Evolutionary conservation across 2,113 vertebrate genomes (phyloP).

Genomic region (Seriola rivoliana): DNA sequence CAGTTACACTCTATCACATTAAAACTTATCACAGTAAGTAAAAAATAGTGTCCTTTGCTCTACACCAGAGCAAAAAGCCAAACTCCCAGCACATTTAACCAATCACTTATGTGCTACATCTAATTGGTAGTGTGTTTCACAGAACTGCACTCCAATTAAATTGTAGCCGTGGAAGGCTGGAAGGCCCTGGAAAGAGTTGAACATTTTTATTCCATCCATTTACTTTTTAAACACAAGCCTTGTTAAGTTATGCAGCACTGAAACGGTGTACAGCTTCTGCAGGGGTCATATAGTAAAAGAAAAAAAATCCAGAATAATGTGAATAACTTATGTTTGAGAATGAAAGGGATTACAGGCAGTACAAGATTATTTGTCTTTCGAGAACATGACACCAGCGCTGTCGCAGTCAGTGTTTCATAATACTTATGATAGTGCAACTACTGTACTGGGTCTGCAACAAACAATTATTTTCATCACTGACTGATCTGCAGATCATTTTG

Average conservation of each 20-base stretch:
- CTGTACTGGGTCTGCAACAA: too few species aligned
- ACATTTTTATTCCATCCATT: slow-evolving; percentile 37
- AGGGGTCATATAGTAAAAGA: background rate
- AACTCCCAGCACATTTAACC: slow-evolving; percentile 46
- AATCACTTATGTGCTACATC: slow-evolving; percentile 45
- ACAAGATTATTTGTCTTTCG: background rate
- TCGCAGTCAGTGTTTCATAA: background rate
- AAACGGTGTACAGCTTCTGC: background rate
- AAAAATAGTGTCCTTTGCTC: slow-evolving; percentile 36
- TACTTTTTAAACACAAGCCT: slow-evolving; percentile 22
- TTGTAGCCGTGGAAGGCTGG: slow-evolving; percentile 43
- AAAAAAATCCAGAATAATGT: background rate
- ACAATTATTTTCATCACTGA: too few species aligned
- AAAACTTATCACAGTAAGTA: slow-evolving; percentile 49
- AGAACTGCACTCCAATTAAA: slow-evolving; percentile 61
- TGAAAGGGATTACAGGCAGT: background rate
- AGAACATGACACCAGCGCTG: background rate
- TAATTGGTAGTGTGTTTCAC: slow-evolving; percentile 67
- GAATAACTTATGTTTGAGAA: background rate
- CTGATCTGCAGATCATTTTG: too few species aligned
- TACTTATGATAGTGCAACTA: background rate
- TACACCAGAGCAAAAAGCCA: slow-evolving; percentile 41
- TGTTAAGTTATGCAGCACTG: slow-evolving; percentile 35
- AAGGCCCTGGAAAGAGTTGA: slow-evolving; percentile 42
- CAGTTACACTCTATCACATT: slow-evolving; percentile 54